phyloP scores from a whole-genome alignment of 2,113 vertebrate species.

The Oryzias celebensis region DNA sequence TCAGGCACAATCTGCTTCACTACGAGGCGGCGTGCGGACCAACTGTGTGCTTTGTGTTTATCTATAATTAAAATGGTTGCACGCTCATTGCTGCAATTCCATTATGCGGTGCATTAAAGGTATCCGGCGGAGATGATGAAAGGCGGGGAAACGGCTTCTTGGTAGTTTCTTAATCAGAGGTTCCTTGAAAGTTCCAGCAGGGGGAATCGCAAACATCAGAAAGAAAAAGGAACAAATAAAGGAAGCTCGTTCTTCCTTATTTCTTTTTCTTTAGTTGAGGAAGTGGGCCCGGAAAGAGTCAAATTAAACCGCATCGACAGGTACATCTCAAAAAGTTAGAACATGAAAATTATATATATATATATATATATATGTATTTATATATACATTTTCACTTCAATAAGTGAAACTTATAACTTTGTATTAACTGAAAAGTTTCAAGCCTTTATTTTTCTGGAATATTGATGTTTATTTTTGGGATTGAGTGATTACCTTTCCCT shows the following conservation, averaged over 20 bases:
- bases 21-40: constrained; percentile 13
- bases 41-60: constrained; percentile 38
- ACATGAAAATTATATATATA: too few species aligned
- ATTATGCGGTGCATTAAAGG: constrained; percentile 46
- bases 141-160: constrained; percentile 8
- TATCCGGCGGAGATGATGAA: constrained; percentile 46
- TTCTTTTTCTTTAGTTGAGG: neutral
- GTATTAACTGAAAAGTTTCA: neutral
- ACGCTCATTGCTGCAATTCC: constrained; percentile 30
- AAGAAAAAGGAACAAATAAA: neutral
- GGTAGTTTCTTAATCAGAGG: constrained; percentile 12
- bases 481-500: constrained; percentile 2
- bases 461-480: neutral
- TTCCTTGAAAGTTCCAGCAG: constrained; percentile 12
- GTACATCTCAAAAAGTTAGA: too few species aligned
- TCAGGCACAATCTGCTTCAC: constrained; percentile 54
- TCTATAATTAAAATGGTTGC: constrained; percentile 48
- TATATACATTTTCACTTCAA: too few species aligned
- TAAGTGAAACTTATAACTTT: too few species aligned
- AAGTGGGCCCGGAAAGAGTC: too few species aligned
- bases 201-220: constrained; percentile 15
- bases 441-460: neutral
- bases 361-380: too few species aligned
- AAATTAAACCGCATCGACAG: too few species aligned
- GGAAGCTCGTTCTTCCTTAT: neutral